Evolutionary conservation across 1,140 invertebrate genomes (phyloP).

Genomic region (Drosophila ficusphila): DNA sequence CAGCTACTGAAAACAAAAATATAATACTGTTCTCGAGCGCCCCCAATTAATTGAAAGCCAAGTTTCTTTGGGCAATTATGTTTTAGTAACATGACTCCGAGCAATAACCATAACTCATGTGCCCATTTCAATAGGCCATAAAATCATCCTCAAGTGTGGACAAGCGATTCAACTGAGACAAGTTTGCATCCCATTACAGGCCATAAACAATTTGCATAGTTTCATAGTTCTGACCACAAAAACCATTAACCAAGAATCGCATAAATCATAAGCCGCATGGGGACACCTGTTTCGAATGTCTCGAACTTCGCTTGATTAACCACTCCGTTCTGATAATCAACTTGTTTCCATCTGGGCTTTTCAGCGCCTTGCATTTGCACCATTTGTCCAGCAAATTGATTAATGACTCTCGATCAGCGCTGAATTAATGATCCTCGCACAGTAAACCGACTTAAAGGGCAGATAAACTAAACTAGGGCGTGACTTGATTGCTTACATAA

Average conservation of each 20-base stretch:
- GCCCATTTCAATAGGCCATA: not conserved
- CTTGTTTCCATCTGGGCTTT: constrained; percentile 22
- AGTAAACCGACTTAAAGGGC: constrained; percentile 13
- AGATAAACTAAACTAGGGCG: constrained; percentile 7
- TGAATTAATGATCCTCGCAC: constrained; percentile 24
- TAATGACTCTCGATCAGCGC: not conserved
- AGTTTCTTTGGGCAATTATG: constrained; percentile 35
- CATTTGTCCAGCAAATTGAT: constrained; percentile 16
- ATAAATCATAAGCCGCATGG: constrained; percentile 30
- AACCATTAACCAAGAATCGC: constrained; percentile 11
- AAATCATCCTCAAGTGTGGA: constrained; percentile 18
- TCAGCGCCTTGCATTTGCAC: constrained; percentile 22
- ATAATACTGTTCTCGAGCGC: not conserved
- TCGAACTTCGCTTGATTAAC: constrained; percentile 19
- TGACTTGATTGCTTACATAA: constrained; percentile 8
- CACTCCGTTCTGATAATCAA: constrained; percentile 23
- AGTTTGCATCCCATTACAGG: constrained; percentile 21
- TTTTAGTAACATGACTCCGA: constrained; percentile 3
- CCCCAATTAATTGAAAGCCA: constrained; percentile 18
- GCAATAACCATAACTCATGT: constrained; percentile 21
- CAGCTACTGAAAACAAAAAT: not conserved
- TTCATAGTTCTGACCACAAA: constrained; percentile 28
- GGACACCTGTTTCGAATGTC: constrained; percentile 37
- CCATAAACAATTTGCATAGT: constrained; percentile 41
- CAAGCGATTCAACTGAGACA: constrained; percentile 4